Evolutionary conservation across 1,140 invertebrate species (phyloP).

Genomic region (Pogonomyrmex californicus): DNA sequence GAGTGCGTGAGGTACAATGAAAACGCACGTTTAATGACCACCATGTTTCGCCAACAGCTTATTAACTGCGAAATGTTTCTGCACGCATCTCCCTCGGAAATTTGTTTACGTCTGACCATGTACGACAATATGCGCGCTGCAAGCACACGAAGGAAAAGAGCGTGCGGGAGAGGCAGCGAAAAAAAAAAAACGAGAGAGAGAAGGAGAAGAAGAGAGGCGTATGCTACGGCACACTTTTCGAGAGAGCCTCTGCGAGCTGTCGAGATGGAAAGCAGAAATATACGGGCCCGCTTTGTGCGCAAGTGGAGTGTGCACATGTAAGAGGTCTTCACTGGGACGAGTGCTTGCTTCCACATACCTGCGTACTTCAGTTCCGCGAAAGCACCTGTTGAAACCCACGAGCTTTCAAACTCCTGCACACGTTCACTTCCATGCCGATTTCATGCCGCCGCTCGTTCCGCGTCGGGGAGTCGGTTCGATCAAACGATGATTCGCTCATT

Average conservation of each 20-base stretch:
- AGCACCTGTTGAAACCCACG: conserved; percentile 82
- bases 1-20: conserved; percentile 64
- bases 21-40: conserved; percentile 80
- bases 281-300: conserved; percentile 81
- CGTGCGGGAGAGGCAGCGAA: conserved; percentile 20
- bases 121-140: conserved; percentile 66
- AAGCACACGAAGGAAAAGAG: conserved; percentile 49
- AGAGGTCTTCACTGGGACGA: conserved; percentile 80
- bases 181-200: background rate
- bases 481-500: conserved; percentile 7
- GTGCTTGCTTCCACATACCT: conserved; percentile 84
- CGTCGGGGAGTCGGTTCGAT: conserved; percentile 22
- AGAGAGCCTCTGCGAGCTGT: conserved; percentile 77
- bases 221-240: conserved; percentile 68
- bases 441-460: conserved; percentile 40
- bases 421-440: conserved; percentile 74
- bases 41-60: conserved; percentile 81
- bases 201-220: conserved; percentile 9
- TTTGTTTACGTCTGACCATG: conserved; percentile 66
- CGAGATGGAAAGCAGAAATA: conserved; percentile 80
- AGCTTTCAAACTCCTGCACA: conserved; percentile 68
- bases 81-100: conserved; percentile 67
- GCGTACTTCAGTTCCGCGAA: conserved; percentile 81
- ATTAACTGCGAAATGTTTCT: conserved; percentile 78
- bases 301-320: conserved; percentile 80